Percentiles rank a stretch among this genome's conserved stretches.
Evolutionary conservation across 2,797 vertebrate species (phyloP).

Genomic region (Huso huso): DNA sequence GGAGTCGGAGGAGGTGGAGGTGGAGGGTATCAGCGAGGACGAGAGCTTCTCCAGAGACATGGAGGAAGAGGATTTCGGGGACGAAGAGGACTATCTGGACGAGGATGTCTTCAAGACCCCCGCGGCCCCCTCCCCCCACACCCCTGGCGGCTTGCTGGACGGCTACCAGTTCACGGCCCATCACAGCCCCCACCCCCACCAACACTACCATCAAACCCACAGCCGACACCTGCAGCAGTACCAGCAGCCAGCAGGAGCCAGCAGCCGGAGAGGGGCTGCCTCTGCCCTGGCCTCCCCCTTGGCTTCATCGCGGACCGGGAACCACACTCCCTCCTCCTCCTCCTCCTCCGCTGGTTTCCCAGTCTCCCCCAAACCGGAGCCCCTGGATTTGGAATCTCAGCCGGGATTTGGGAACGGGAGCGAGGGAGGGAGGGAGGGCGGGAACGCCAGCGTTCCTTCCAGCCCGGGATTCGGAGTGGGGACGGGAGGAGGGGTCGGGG

Average conservation of each 20-base stretch:
- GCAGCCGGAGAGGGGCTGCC: constrained; percentile 13
- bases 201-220: not conserved
- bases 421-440: constrained; percentile 22
- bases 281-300: too few relatives aligned
- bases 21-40: constrained; percentile 76
- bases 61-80: constrained; percentile 48
- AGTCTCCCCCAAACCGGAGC: too few relatives aligned
- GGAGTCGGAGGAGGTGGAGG: constrained; percentile 65
- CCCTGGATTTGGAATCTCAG: too few relatives aligned
- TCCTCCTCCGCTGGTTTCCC: too few relatives aligned
- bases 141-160: constrained; percentile 13
- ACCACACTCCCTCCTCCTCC: too few relatives aligned
- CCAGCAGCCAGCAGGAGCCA: constrained; percentile 44
- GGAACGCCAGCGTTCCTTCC: too few relatives aligned
- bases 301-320: too few relatives aligned
- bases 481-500: constrained; percentile 29
- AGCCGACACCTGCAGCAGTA: too few relatives aligned
- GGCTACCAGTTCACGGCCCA: constrained; percentile 47
- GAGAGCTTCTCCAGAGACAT: constrained; percentile 42
- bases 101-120: constrained; percentile 87
- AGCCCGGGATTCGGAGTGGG: constrained; percentile 9
- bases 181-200: constrained; percentile 13
- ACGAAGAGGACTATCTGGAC: constrained; percentile 63
- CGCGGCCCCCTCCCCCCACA: constrained; percentile 51
- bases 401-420: constrained; percentile 7